These are phyloP conservation scores for Lepidostoma basale DNA, from an alignment of 1,140 invertebrate genomes.

Conservation along the genomic window DNA sequence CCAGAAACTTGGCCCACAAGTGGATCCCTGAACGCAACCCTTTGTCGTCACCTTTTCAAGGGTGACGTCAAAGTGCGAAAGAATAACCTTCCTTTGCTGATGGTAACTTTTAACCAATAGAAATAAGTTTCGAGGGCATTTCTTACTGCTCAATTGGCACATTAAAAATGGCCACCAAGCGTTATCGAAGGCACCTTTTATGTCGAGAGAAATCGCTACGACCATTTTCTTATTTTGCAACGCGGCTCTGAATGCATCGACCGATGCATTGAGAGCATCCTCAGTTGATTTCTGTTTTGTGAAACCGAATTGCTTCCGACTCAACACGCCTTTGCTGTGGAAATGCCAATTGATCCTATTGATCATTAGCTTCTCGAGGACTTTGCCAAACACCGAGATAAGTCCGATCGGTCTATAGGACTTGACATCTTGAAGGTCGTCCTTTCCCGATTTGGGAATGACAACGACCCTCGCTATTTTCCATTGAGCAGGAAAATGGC, in stretches of 20 bases:
- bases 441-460: constrained; percentile 2
- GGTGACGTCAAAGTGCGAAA: not conserved
- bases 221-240: not conserved
- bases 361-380: not conserved
- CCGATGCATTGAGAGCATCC: too few species aligned
- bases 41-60: not conserved
- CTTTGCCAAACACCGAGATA: not conserved
- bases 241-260: not conserved
- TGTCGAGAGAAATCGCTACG: constrained; percentile 42
- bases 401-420: constrained; percentile 9
- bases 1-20: constrained; percentile 8
- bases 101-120: not conserved
- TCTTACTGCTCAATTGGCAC: constrained; percentile 15
- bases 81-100: not conserved
- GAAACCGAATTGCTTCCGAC: not conserved
- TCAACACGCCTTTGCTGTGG: not conserved
- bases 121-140: constrained; percentile 3
- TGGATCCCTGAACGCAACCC: constrained; percentile 1
- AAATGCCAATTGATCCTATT: not conserved
- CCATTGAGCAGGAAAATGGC: not conserved
- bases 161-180: constrained; percentile 44
- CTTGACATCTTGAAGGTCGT: not conserved
- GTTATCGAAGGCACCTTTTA: constrained; percentile 49
- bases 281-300: not conserved
- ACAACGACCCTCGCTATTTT: not conserved